A percentile compares a stretch with the other conserved stretches of the same genome.
Conservation (phyloP, 2,797 vertebrate genomes). For the Silurus lanzhouensis region DNA sequence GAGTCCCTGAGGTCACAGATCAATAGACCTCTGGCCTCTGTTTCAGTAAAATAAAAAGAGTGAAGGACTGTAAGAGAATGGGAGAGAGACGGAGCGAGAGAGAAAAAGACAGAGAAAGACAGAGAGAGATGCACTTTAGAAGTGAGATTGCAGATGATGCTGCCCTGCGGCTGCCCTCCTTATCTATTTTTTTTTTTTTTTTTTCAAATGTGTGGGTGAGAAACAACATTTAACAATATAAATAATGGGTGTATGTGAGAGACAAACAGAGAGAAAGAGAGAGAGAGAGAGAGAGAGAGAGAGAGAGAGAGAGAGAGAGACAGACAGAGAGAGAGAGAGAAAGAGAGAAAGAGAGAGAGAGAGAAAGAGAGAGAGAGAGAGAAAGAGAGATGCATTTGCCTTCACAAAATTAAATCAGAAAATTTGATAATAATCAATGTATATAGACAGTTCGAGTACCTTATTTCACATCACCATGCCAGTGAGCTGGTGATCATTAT, state of each 20-base stretch:
- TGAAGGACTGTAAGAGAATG: constrained; percentile 27
- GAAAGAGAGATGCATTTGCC: background rate
- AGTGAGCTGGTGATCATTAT: background rate
- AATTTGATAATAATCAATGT: background rate
- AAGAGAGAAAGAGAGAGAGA: background rate
- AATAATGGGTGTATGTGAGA: background rate
- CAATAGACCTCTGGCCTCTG: constrained; percentile 32
- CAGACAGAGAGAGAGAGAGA: background rate
- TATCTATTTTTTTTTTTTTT: background rate
- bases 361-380: background rate
- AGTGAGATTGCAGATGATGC: constrained; percentile 33
- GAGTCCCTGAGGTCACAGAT: constrained; percentile 9
- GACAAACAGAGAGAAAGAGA: background rate
- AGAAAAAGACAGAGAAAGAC: constrained; percentile 29
- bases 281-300: no score
- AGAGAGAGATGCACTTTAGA: constrained; percentile 21
- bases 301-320: background rate
- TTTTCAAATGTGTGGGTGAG: constrained; percentile 40
- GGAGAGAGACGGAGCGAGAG: constrained; percentile 27
- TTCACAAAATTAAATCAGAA: background rate
- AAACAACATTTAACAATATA: constrained; percentile 41
- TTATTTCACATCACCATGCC: constrained; percentile 8
- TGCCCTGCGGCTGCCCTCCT: constrained; percentile 40
- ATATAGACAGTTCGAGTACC: background rate
- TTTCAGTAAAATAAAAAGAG: constrained; percentile 14